A percentile compares a stretch with the other conserved stretches of the same genome.
Evolutionary conservation across 2,888 invertebrate genomes (phyloP).

Genomic region (Heliconius hortense): DNA sequence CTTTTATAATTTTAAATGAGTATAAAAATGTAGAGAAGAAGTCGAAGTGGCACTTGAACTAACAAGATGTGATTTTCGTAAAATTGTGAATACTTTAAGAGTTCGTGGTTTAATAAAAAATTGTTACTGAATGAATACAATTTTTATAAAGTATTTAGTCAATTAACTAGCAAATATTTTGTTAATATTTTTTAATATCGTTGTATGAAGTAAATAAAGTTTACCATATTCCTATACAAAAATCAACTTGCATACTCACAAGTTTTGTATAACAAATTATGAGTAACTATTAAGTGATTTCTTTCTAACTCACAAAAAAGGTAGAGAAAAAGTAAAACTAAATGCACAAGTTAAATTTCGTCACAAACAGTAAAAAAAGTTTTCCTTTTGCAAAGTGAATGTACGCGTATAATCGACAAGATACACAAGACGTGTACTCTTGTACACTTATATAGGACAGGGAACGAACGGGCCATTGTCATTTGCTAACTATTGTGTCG

Average conservation of each 20-base stretch:
- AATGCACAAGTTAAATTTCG: too few species aligned
- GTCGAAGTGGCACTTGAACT: not conserved
- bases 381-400: not conserved
- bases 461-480: slow-evolving; percentile 15
- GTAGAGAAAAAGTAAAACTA: not conserved
- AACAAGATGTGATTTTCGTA: slow-evolving; percentile 5
- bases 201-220: not conserved
- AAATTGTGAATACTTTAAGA: not conserved
- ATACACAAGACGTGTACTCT: slow-evolving; percentile 11
- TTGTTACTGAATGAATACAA: not conserved
- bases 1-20: slow-evolving; percentile 17
- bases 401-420: not conserved
- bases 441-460: slow-evolving; percentile 20
- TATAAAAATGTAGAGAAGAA: not conserved
- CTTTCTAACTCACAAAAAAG: not conserved
- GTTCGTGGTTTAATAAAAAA: not conserved
- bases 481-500: slow-evolving; percentile 23
- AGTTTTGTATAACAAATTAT: not conserved
- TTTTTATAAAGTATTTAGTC: not conserved
- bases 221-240: not conserved
- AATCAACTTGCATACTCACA: not conserved
- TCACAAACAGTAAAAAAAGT: not conserved
- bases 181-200: not conserved
- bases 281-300: not conserved
- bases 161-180: not conserved